Conservation (phyloP, 2,797 vertebrate species). For the Crocodylus rhombifer region DNA sequence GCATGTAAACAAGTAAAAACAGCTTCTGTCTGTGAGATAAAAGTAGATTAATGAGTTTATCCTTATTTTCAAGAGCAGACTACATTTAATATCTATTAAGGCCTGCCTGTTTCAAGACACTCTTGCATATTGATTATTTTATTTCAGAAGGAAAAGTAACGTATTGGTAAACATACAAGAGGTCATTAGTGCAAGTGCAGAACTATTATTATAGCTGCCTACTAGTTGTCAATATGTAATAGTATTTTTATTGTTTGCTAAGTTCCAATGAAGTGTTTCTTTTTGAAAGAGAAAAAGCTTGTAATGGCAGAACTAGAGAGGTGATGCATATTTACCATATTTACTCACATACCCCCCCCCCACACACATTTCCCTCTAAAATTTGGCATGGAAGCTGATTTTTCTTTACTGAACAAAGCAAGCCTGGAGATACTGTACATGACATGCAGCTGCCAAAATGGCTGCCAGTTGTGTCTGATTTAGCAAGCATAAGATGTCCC, state of each 20-base stretch:
- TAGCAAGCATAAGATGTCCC: no score
- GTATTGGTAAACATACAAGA: background rate
- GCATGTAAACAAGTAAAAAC: background rate
- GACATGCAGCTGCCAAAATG: no score
- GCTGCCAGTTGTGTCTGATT: no score
- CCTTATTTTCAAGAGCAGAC: background rate
- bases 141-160: constrained; percentile 43
- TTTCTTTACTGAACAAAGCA: no score
- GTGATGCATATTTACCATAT: background rate
- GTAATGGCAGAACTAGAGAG: background rate
- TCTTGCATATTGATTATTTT: constrained; percentile 12
- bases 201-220: constrained; percentile 9
- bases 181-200: constrained; percentile 43
- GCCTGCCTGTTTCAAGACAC: constrained; percentile 43
- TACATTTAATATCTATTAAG: constrained; percentile 36
- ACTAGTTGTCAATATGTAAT: background rate
- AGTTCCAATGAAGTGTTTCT: background rate
- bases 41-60: constrained; percentile 22
- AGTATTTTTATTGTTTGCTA: background rate
- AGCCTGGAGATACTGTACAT: no score
- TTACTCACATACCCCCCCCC: background rate
- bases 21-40: background rate
- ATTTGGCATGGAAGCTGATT: no score
- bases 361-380: no score
- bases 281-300: background rate